phyloP scores from a whole-genome alignment of 2,797 vertebrate species.

The Ceyx erithaca region DNA sequence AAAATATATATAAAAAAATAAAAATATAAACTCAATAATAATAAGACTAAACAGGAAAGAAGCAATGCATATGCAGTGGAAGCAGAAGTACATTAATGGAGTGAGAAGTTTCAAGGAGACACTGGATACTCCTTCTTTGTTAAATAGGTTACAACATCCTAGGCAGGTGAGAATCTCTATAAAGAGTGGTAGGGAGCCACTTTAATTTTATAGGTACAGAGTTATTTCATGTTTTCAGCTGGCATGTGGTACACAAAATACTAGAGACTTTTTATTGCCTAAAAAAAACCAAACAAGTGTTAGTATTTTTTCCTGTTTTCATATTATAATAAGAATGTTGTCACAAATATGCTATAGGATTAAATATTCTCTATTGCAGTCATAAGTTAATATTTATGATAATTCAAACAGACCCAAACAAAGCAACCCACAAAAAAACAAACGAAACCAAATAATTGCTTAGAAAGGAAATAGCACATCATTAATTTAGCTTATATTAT shows the following conservation, averaged over 20 bases:
- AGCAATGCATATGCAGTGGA: accelerated
- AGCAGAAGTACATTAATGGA: neutral
- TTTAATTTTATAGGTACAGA: neutral
- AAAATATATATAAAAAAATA: too few relatives aligned
- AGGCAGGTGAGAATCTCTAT: neutral
- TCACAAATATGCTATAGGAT: neutral
- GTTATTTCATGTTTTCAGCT: neutral
- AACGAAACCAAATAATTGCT: neutral
- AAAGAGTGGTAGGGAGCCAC: neutral
- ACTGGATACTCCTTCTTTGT: accelerated
- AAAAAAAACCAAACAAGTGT: neutral
- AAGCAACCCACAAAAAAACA: neutral
- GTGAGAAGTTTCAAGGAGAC: neutral
- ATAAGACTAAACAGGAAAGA: neutral
- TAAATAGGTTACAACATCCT: neutral
- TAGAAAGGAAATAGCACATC: neutral
- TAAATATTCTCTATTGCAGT: neutral
- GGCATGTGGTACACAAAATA: neutral
- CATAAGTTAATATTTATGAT: neutral
- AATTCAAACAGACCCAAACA: accelerated
- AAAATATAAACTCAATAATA: neutral
- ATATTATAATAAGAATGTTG: neutral
- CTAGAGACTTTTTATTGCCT: neutral
- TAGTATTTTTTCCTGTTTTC: neutral
- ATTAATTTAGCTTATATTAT: neutral